Evolutionary conservation across 2,888 invertebrate genomes (phyloP).

Genomic region (Acleris laterana): DNA sequence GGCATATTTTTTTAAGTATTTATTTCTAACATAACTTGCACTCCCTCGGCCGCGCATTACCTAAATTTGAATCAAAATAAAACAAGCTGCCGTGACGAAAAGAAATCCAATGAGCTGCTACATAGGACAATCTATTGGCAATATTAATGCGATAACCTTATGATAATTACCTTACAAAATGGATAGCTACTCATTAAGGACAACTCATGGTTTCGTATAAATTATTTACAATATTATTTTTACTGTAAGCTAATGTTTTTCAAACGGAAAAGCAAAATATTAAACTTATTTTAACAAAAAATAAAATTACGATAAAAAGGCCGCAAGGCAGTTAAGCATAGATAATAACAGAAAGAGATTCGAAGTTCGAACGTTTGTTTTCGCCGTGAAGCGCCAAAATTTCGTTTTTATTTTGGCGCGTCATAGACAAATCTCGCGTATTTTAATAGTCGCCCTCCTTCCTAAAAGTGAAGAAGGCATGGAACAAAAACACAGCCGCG

Average conservation of each 20-base stretch:
- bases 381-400: constrained; percentile 2
- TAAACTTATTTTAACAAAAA: constrained; percentile 1
- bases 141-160: constrained; percentile 14
- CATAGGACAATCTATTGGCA: constrained; percentile 44
- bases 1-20: constrained; percentile 12
- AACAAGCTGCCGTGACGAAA: constrained; percentile 12
- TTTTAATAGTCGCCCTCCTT: constrained; percentile 79
- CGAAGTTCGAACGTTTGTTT: constrained; percentile 13
- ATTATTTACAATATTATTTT: constrained; percentile 24
- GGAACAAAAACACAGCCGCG: constrained; percentile 84
- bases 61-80: constrained; percentile 26
- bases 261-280: background rate
- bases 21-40: constrained; percentile 47
- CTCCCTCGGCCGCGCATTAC: constrained; percentile 50
- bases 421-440: constrained; percentile 17
- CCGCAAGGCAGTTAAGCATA: constrained; percentile 20
- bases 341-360: constrained; percentile 22
- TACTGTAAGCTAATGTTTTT: constrained; percentile 2
- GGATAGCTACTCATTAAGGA: constrained; percentile 34
- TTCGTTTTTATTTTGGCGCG: background rate
- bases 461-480: constrained; percentile 86
- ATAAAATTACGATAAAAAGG: background rate
- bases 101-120: constrained; percentile 45
- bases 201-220: constrained; percentile 14
- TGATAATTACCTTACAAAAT: background rate